Conservation (phyloP, 2,888 invertebrate genomes). For the Formica aserva region DNA sequence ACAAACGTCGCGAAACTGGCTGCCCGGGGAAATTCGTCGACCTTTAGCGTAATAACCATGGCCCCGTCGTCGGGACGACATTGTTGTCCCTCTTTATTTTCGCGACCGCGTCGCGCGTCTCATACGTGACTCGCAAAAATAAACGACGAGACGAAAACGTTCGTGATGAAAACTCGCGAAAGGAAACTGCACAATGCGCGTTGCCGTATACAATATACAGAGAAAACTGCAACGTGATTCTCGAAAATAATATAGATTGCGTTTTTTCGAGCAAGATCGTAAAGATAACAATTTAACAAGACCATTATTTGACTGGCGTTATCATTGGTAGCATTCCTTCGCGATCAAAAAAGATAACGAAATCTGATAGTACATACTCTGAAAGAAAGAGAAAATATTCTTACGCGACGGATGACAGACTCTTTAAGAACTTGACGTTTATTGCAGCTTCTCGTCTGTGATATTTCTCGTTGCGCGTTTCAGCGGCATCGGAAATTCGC, state of each 20-base stretch:
- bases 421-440: background rate
- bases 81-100: constrained; percentile 59
- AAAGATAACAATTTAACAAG: background rate
- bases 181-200: constrained; percentile 31
- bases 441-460: background rate
- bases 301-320: background rate
- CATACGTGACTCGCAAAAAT: constrained; percentile 58
- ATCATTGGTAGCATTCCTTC: background rate
- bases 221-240: constrained; percentile 26
- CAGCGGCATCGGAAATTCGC: background rate
- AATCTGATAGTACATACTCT: background rate
- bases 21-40: constrained; percentile 77
- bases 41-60: constrained; percentile 77
- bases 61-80: constrained; percentile 39
- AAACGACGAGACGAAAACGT: constrained; percentile 28
- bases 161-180: constrained; percentile 28
- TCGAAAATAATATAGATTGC: constrained; percentile 12
- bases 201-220: background rate
- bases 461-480: constrained; percentile 21
- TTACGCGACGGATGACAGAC: background rate
- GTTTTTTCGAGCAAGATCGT: constrained; percentile 2
- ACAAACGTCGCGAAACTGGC: constrained; percentile 57
- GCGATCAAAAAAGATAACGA: background rate
- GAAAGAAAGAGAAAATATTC: background rate
- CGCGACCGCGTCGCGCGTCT: constrained; percentile 18